Base-by-base conservation (phyloP, 2,797 vertebrate genomes). In the Mormyrus proboscirostris region DNA sequence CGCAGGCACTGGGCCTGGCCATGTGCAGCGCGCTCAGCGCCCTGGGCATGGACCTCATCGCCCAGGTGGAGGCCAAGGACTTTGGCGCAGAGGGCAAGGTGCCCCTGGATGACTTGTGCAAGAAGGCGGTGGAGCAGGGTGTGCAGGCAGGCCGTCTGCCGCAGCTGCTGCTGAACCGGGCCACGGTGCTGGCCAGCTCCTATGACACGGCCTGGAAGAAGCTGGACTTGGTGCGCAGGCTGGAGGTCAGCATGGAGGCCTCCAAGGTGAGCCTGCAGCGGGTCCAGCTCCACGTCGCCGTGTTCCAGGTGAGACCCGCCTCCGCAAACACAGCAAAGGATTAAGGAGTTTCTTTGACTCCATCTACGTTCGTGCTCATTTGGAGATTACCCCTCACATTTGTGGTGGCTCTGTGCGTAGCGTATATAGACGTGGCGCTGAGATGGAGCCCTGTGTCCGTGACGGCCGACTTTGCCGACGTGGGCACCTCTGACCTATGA, bases 191-290 rank as follows among this genome's bases (percentile, higher is more conserved):
- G 90, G 98, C 97, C 8, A 98, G 98, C 29, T 99, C 99, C 0
- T 99, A 97, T 0, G 98, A 99, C 91, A 98, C 98, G 0, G 98
- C 99, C 0, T 99, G 98, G 98, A 99, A 99, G 95, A 99, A 99
- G 88, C 96, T 97, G 6, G 99, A 99, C 91, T 94, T 99, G 73
- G 96, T 99, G 53, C 96, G 97, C 90, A 96, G 98, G 19, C 92
- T 99, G 87, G 98, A 99, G 57, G 95, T 96, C 82, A 98, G 97
- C 91, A 97, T 99, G 86, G 96, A 99, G 0, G 97, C 98, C 0
- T 97, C 96, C 90, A 99, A 98, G 94, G 97, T 98, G 91, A 98
- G 98, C 91, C 95, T 99, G 89, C 98, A 99, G 94, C 96, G 99
- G 55, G 97, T 96, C 38, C 99, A 99, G 93, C 92, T 99, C 90